phyloP scores from a whole-genome alignment of 1,140 invertebrate species.

The Diorhabda sublineata region DNA sequence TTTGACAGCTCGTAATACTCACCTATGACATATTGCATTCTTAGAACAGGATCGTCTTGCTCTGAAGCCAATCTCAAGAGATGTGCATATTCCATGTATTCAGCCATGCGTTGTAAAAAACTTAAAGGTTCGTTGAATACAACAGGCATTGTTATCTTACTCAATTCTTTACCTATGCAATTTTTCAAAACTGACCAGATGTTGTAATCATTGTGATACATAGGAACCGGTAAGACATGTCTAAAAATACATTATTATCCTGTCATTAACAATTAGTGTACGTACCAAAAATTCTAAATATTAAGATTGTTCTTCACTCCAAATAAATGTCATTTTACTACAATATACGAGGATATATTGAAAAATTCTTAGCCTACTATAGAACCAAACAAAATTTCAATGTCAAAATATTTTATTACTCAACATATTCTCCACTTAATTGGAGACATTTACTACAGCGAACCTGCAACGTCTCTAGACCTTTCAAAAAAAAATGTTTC shows the following conservation, averaged over 20 bases:
- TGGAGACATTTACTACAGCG: too few species aligned
- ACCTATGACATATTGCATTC: slow-evolving; percentile 70
- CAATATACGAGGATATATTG: too few species aligned
- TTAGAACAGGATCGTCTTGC: slow-evolving; percentile 68
- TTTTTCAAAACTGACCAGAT: slow-evolving; percentile 93
- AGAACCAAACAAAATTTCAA: too few species aligned
- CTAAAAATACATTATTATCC: slow-evolving; percentile 28
- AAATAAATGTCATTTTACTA: too few species aligned
- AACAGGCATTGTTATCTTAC: slow-evolving; percentile 97
- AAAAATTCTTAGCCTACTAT: too few species aligned
- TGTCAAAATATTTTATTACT: too few species aligned
- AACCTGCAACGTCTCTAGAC: too few species aligned
- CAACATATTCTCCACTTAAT: too few species aligned
- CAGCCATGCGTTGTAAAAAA: slow-evolving; percentile 90
- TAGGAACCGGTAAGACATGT: slow-evolving; percentile 69
- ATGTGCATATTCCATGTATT: slow-evolving; percentile 91
- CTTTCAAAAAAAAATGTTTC: too few species aligned
- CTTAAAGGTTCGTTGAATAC: slow-evolving; percentile 95
- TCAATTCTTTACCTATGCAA: slow-evolving; percentile 92
- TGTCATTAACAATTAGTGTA: too few species aligned
- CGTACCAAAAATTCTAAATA: too few species aligned
- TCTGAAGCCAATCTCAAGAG: slow-evolving; percentile 75
- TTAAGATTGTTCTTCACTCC: too few species aligned
- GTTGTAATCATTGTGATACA: slow-evolving; percentile 86
- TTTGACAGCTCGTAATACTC: slow-evolving; percentile 17